Base-by-base conservation (phyloP, 2,888 invertebrate genomes). In the Scaptomyza parva region DNA sequence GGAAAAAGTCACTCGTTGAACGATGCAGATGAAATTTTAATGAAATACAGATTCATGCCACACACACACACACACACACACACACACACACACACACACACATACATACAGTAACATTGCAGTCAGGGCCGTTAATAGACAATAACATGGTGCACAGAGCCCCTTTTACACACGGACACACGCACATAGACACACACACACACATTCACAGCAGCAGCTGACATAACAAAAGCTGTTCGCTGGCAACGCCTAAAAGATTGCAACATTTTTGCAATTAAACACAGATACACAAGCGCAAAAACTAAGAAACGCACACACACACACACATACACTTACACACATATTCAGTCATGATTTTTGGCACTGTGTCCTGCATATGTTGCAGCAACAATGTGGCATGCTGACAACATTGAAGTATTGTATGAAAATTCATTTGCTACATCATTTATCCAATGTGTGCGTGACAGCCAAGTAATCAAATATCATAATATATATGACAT, bases 21-120 rank as follows among this genome's bases (percentile, higher is more conserved):
- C 86, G 87, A 82, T 82, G 86, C 85, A 72, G 86, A 87, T 86
- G 85, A 86, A 88, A 83, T 83, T 88, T 88, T 86, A 85, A 88
- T 87, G 88, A 81, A 87, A 85, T 83, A 85, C 88, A 83, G 86
- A 88, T 83, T 78, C 82, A 85, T 78, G 75, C 60, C 67, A 68
- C 63, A 77, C 60, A 60, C 55, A 50, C 50, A 48, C 53, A 57
- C 30, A 70, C 61, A 77, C 62, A 59, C 55, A 50, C 45, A 48
- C 53, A 57, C 26, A 18, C 41, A 50, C 2, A 41, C 12, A 52
- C 39, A 61, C 18, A 50, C 45, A 48, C 53, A 57, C 26, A 18
- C 41, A 50, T 3, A 41, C 12, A 52, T 39, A 61, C 18, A 40
- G 22, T 17, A 41, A 35, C 43, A 53, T 43, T 74, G 68, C 68